These are phyloP conservation scores for Pelochelys cantorii DNA, from an alignment of 2,797 vertebrate genomes.

Conservation along the genomic window DNA sequence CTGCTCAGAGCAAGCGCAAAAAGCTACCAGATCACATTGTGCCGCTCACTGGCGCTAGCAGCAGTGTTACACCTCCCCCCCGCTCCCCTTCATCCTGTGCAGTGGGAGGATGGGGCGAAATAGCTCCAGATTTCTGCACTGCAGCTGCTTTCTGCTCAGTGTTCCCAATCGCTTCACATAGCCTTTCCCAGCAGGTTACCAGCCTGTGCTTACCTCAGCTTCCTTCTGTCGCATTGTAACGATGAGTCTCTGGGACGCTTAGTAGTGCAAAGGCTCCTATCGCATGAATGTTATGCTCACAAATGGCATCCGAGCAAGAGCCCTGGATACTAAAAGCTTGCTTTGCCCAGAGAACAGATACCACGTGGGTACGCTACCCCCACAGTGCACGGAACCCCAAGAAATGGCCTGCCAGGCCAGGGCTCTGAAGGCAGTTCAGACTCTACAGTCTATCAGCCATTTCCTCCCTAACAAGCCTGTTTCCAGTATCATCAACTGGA, in stretches of 20 bases:
- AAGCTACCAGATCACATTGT: background rate
- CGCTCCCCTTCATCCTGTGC: no score
- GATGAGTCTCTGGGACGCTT: background rate
- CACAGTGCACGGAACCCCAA: background rate
- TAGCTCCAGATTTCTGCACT: background rate
- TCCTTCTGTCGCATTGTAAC: background rate
- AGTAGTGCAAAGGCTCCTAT: background rate
- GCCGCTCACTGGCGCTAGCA: background rate
- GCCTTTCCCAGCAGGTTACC: background rate
- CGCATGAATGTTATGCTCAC: background rate
- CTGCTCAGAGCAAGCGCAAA: background rate
- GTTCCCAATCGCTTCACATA: background rate
- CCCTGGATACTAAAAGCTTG: accelerated
- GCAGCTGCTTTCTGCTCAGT: background rate
- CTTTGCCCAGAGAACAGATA: background rate
- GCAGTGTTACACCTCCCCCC: background rate
- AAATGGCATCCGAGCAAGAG: background rate
- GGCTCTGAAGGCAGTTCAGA: background rate
- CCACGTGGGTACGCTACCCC: background rate
- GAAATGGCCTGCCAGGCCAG: background rate
- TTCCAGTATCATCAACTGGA: constrained; percentile 5
- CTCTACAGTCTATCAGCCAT: background rate
- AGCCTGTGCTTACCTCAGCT: background rate
- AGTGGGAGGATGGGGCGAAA: background rate
- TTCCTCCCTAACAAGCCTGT: background rate